Conservation (phyloP, 2,888 invertebrate genomes). For the Amaurobius ferox region DNA sequence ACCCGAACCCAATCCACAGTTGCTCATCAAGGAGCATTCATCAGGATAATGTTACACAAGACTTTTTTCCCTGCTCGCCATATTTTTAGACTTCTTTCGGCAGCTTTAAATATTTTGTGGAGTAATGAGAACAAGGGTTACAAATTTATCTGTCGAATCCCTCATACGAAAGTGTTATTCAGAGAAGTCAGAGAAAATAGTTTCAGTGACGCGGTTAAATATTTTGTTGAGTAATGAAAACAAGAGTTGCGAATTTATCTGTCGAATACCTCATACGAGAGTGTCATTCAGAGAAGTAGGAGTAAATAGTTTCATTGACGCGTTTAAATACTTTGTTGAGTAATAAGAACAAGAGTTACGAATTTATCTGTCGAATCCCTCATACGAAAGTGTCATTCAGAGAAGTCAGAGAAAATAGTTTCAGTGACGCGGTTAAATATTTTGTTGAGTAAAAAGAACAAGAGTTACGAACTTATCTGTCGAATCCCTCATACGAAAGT, state of each 20-base stretch:
- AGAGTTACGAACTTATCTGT: too few species aligned
- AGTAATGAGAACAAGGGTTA: conserved; percentile 19
- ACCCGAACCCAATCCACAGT: conserved; percentile 34
- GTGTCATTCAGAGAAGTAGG: background rate
- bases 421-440: too few species aligned
- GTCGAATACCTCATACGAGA: background rate
- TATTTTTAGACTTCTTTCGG: conserved; percentile 27
- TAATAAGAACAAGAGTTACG: conserved; percentile 14
- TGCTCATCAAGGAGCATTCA: conserved; percentile 29
- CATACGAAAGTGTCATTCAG: too few species aligned
- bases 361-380: conserved; percentile 6
- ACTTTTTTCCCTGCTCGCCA: background rate
- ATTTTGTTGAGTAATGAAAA: too few species aligned
- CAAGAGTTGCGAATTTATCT: too few species aligned
- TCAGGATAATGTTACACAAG: conserved; percentile 32
- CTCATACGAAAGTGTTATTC: too few species aligned
- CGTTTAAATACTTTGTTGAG: conserved; percentile 24
- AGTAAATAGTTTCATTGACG: background rate
- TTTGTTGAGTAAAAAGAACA: too few species aligned
- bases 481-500: background rate
- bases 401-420: too few species aligned
- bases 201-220: too few species aligned
- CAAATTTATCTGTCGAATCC: conserved; percentile 1
- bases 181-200: too few species aligned
- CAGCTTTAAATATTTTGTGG: conserved; percentile 20